Conservation (phyloP, 2,113 vertebrate genomes). For the Scomber japonicus region DNA sequence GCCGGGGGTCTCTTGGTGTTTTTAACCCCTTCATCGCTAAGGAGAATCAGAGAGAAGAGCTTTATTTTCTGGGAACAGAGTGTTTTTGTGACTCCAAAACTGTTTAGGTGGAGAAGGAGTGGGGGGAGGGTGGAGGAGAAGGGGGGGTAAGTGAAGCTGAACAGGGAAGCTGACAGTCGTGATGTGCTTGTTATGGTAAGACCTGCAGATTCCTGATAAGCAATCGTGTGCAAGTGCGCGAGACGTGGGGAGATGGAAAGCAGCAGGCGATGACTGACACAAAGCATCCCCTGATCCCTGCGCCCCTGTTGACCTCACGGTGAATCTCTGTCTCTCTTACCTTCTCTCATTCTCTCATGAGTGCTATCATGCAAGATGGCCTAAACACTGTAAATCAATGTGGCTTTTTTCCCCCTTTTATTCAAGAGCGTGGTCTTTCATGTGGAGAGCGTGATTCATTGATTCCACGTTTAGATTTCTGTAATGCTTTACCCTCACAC, state of each 20-base stretch:
- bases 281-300: conserved; percentile 30
- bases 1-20: background rate
- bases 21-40: conserved; percentile 35
- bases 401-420: no score
- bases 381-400: background rate
- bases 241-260: conserved; percentile 45
- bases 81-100: background rate
- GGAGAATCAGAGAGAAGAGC: background rate
- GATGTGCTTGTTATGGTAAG: conserved; percentile 42
- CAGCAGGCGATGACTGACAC: conserved; percentile 62
- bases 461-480: no score
- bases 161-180: conserved; percentile 16
- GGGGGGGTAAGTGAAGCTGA: background rate
- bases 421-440: no score
- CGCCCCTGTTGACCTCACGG: conserved; percentile 38
- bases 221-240: conserved; percentile 27
- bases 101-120: background rate
- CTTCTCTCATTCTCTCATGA: background rate
- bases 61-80: background rate
- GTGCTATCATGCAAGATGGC: conserved; percentile 30
- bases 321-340: background rate
- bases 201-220: conserved; percentile 65
- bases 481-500: no score
- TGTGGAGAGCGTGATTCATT: no score
- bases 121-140: no score